These are phyloP conservation scores for Halichoeres trimaculatus DNA, from an alignment of 2,113 vertebrate genomes.

Conservation along the genomic window DNA sequence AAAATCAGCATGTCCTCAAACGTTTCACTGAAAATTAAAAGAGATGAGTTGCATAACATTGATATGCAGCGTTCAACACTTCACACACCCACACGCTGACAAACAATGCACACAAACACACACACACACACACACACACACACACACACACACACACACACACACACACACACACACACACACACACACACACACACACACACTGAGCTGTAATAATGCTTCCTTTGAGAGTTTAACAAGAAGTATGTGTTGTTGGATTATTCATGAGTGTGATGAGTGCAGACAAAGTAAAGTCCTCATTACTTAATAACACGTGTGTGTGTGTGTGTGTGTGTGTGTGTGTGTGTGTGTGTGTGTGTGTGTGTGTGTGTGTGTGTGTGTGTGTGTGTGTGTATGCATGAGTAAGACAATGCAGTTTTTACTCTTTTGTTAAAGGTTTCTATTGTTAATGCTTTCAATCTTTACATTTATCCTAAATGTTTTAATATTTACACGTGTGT, in stretches of 20 bases:
- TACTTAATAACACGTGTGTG: not conserved
- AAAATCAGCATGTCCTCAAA: not conserved
- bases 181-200: no score
- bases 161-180: no score
- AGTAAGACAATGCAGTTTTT: not conserved
- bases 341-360: not conserved
- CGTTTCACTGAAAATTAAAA: not conserved
- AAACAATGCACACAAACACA: conserved; percentile 2
- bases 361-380: not conserved
- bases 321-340: no score
- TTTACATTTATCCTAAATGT: not conserved
- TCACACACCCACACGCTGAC: conserved; percentile 5
- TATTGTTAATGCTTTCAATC: not conserved
- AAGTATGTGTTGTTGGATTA: not conserved
- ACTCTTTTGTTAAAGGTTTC: not conserved
- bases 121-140: not conserved
- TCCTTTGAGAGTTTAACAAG: conserved; percentile 11
- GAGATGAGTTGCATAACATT: not conserved
- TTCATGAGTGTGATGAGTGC: conserved; percentile 1
- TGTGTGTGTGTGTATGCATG: not conserved
- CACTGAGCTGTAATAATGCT: not conserved
- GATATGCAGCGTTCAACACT: not conserved
- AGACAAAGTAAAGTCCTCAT: not conserved
- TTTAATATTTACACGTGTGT: no score
- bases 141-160: conserved; percentile 9